phyloP scores from a whole-genome alignment of 2,888 invertebrate species.

The Eudemis profundana region DNA sequence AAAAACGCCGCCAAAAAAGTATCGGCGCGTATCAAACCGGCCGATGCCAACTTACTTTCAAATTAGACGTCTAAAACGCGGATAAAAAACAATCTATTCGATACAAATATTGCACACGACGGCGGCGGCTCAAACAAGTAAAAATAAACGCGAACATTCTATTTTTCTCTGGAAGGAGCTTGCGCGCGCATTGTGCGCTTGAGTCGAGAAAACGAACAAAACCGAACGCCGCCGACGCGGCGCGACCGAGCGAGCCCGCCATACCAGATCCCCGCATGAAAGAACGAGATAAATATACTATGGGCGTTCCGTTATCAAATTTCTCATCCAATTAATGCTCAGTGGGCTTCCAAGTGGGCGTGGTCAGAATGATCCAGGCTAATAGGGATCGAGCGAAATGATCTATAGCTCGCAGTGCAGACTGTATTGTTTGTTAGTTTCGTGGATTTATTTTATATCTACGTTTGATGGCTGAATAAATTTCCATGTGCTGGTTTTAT shows the following conservation, averaged over 20 bases:
- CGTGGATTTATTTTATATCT: slow-evolving; percentile 78
- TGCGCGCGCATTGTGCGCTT: slow-evolving; percentile 75
- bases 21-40: slow-evolving; percentile 59
- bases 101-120: slow-evolving; percentile 83
- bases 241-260: slow-evolving; percentile 55
- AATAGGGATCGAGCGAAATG: slow-evolving; percentile 83
- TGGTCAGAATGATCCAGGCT: slow-evolving; percentile 74
- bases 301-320: slow-evolving; percentile 77
- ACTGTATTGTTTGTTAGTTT: slow-evolving; percentile 81
- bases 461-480: slow-evolving; percentile 77
- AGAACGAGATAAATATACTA: slow-evolving; percentile 59
- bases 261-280: slow-evolving; percentile 39
- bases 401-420: slow-evolving; percentile 80
- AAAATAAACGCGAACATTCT: slow-evolving; percentile 76
- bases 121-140: slow-evolving; percentile 62
- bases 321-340: slow-evolving; percentile 83
- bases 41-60: slow-evolving; percentile 69
- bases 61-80: slow-evolving; percentile 72
- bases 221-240: slow-evolving; percentile 58
- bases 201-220: slow-evolving; percentile 75
- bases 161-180: slow-evolving; percentile 79
- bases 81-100: slow-evolving; percentile 69
- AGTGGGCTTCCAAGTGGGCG: slow-evolving; percentile 81
- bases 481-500: slow-evolving; percentile 66
- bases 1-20: slow-evolving; percentile 49